Base-by-base conservation (phyloP, 2,113 vertebrate species). In the Gnathonemus longibarbis region DNA sequence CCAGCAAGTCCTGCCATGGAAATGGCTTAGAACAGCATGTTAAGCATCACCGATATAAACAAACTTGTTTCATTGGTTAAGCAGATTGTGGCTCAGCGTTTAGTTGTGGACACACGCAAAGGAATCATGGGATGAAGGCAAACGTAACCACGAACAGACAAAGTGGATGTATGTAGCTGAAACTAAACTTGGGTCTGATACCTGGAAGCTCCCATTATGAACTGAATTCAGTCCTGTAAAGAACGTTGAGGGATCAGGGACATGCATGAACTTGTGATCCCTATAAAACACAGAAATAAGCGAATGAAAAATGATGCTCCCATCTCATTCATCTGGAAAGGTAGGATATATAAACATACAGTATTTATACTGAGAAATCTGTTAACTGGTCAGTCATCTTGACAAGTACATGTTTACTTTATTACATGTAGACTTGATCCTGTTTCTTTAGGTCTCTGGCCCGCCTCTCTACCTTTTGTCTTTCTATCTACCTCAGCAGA, bases 171-270 rank as follows among this genome's bases (percentile, higher is more conserved):
- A 31, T 31, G 62, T 31, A 70, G 27, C 62, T 70, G 62, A 31
- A 70, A 70, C n/a, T 13, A 70, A 84, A 9, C 39, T 50, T 50
- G 4, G 46, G 11, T 85, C 24, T 24, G n/a, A 86, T 86, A 86
- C 84, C 84, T 86, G 84, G 84, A 27, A 86, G 84, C 45, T 86
- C 21, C 48, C 84, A 17, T 50, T 49, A 48, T 86, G 84, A 86
- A 27, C 10, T 17, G n/a, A 50, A 50, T 86, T 86, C 46, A 49
- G 48, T 48, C 49, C 84, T 86, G 24, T 27, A 17, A 86, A 86
- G 84, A 49, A 86, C 1, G 50, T 86, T n/a, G 84, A 86, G 13
- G 84, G 84, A 86, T 50, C 84, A 27, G 84, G 84, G 17, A 86
- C 24, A 15, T n/a, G 84, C 2, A 9, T 50, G 24, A 11, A 11